phyloP scores from a whole-genome alignment of 2,888 invertebrate genomes.

The Linnaemya tessellans region DNA sequence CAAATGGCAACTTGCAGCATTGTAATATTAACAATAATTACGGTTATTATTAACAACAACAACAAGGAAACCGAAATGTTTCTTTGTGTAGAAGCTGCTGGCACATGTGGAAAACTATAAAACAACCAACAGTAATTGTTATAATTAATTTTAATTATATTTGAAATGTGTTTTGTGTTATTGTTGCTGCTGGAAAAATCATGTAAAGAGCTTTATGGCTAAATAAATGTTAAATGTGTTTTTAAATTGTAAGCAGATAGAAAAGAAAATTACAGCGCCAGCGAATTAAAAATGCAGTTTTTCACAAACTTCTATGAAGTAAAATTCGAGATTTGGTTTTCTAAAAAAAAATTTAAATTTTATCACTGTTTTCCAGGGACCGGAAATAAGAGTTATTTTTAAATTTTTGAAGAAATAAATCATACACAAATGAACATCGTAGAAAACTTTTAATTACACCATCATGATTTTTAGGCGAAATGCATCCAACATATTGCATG shows the following conservation, averaged over 20 bases:
- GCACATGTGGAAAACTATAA: slow-evolving; percentile 15
- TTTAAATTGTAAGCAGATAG: not conserved
- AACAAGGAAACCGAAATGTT: slow-evolving; percentile 41
- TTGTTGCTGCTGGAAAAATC: slow-evolving; percentile 21
- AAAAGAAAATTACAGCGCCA: not conserved
- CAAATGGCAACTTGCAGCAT: slow-evolving; percentile 18
- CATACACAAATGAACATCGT: too few relatives aligned
- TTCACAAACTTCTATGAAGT: too few relatives aligned
- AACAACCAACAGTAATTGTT: slow-evolving; percentile 42
- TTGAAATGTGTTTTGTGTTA: slow-evolving; percentile 38
- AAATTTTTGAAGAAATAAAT: too few relatives aligned
- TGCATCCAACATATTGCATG: too few relatives aligned
- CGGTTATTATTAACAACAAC: slow-evolving; percentile 45
- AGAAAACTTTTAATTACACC: too few relatives aligned
- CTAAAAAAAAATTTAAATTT: too few relatives aligned
- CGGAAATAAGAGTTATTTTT: too few relatives aligned
- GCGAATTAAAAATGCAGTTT: not conserved
- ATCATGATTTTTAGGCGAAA: too few relatives aligned
- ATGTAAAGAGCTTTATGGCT: slow-evolving; percentile 39
- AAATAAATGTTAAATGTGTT: slow-evolving; percentile 16
- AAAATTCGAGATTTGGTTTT: too few relatives aligned
- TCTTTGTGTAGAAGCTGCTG: slow-evolving; percentile 21
- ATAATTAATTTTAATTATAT: slow-evolving; percentile 64
- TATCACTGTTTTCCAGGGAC: too few relatives aligned
- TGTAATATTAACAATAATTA: slow-evolving; percentile 60